Evolutionary conservation across 2,797 vertebrate genomes (phyloP).

Genomic region (Cossypha polioptera): DNA sequence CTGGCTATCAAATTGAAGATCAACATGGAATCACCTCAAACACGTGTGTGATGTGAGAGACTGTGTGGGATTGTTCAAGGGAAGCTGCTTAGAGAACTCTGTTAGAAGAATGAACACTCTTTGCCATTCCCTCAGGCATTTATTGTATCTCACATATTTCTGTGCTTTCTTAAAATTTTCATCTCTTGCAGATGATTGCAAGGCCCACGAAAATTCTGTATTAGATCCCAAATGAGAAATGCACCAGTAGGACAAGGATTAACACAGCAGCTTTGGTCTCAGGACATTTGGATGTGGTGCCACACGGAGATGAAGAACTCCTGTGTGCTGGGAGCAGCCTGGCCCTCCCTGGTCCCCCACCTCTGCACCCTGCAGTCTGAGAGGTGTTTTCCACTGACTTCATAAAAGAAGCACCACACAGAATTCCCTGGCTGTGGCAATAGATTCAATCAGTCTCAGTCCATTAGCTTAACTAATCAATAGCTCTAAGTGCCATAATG

Average conservation of each 20-base stretch:
- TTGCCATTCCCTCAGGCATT: background rate
- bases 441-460: constrained; percentile 50
- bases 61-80: background rate
- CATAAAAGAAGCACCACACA: background rate
- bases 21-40: background rate
- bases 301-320: accelerated
- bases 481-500: constrained; percentile 42
- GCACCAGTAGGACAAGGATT: background rate
- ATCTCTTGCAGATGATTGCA: background rate
- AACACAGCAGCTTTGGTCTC: background rate
- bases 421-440: background rate
- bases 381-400: background rate
- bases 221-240: background rate
- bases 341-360: background rate
- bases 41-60: background rate
- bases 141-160: background rate
- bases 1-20: background rate
- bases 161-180: background rate
- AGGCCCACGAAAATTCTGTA: background rate
- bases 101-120: background rate
- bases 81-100: background rate
- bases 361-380: background rate
- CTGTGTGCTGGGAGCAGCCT: no score
- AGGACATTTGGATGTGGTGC: background rate
- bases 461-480: constrained; percentile 68